These are phyloP conservation scores for Argopecten irradians DNA, from an alignment of 1,140 invertebrate genomes.

Conservation along the genomic window DNA sequence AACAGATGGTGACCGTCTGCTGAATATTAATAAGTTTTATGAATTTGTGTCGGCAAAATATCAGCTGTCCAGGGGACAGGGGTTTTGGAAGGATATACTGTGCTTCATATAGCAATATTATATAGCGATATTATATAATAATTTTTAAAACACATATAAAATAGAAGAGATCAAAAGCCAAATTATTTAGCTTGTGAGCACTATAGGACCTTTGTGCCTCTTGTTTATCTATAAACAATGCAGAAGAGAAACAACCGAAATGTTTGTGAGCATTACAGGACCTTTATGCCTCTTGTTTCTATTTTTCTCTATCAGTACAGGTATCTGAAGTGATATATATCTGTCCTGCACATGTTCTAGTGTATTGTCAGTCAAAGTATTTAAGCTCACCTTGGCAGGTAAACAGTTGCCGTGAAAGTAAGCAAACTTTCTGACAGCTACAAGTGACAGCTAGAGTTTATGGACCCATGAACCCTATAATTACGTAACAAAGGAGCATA, in stretches of 20 bases:
- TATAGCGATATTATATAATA: no score
- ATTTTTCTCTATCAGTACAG: neutral
- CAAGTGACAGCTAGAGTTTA: neutral
- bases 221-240: neutral
- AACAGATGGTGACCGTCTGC: neutral
- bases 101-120: no score
- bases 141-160: no score
- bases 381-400: neutral
- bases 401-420: neutral
- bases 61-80: no score
- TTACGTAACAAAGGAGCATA: neutral
- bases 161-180: no score
- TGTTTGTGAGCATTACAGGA: neutral
- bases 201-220: neutral
- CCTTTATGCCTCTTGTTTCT: neutral
- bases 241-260: no score
- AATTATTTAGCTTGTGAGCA: no score
- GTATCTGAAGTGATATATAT: neutral
- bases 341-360: no score
- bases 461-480: slow-evolving; percentile 5
- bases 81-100: no score
- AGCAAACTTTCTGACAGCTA: neutral
- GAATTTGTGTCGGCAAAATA: no score
- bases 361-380: no score
- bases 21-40: neutral